Conservation (phyloP, 92 coral and sea anemone genomes). For the Epizoanthus illoricatus region DNA sequence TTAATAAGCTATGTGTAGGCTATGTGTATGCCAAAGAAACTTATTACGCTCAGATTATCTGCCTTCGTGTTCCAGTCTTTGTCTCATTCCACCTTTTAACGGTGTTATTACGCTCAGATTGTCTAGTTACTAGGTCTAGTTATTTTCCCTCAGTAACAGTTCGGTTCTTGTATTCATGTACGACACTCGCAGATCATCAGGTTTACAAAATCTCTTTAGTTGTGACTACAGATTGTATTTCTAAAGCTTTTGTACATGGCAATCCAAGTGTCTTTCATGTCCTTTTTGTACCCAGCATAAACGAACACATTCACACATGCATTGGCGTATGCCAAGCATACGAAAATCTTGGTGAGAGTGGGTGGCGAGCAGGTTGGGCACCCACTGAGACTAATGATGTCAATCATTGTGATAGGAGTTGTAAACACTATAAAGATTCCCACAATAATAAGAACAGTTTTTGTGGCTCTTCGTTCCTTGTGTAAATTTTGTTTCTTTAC, state of each 20-base stretch:
- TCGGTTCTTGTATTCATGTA: no score
- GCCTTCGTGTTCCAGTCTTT: no score
- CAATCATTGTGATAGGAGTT: constrained; percentile 90
- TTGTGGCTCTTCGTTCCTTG: constrained; percentile 79
- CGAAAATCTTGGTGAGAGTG: constrained; percentile 69
- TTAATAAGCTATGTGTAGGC: no score
- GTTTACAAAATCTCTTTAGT: background rate
- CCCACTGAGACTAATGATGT: constrained; percentile 68
- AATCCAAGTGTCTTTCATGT: constrained; percentile 79
- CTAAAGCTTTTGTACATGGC: constrained; percentile 43
- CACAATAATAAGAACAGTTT: constrained; percentile 74
- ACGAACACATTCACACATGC: constrained; percentile 90
- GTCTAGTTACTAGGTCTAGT: no score
- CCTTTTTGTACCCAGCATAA: constrained; percentile 89
- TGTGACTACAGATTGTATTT: constrained; percentile 1
- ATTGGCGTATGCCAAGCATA: constrained; percentile 85
- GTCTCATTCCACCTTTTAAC: no score
- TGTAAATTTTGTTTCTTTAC: constrained; percentile 40
- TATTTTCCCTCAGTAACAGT: no score
- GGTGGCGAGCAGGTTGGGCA: constrained; percentile 68
- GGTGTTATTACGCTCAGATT: no score
- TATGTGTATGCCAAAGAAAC: no score
- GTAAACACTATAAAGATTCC: constrained; percentile 82
- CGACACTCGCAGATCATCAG: no score
- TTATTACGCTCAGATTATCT: no score